Conservation (phyloP, 2,113 vertebrate species). For the Chaetodon trifascialis region DNA sequence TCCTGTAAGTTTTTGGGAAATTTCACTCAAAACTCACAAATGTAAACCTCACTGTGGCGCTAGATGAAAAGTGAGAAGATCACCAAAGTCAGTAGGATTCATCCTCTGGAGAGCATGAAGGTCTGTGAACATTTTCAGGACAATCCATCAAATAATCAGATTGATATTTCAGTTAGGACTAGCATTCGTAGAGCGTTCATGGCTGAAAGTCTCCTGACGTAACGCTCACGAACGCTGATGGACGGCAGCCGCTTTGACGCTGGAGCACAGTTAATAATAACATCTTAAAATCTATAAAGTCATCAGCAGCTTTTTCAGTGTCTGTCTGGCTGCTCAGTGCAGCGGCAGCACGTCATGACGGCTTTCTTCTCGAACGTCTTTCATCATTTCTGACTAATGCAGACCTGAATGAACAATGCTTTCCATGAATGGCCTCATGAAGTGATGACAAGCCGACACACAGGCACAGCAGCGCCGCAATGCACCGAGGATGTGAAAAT, state of each 20-base stretch:
- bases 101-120: neutral
- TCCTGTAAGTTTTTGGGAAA: neutral
- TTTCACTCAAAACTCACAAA: neutral
- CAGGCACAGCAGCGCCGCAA: neutral
- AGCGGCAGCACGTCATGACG: neutral
- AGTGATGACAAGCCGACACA: slow-evolving; percentile 21
- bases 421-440: slow-evolving; percentile 5
- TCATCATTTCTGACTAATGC: slow-evolving; percentile 17
- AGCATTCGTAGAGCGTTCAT: neutral
- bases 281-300: neutral
- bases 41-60: neutral
- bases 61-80: neutral
- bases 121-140: neutral
- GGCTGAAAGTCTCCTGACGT: neutral
- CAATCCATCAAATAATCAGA: neutral
- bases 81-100: neutral
- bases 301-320: neutral
- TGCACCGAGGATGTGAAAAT: slow-evolving; percentile 13
- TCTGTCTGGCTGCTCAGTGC: neutral
- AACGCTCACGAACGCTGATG: neutral
- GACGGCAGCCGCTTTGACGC: neutral
- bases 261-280: neutral
- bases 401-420: slow-evolving; percentile 19
- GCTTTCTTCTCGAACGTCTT: slow-evolving; percentile 10
- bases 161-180: neutral